Base-by-base conservation (phyloP, 2,888 invertebrate genomes). In the Colostygia pectinataria region DNA sequence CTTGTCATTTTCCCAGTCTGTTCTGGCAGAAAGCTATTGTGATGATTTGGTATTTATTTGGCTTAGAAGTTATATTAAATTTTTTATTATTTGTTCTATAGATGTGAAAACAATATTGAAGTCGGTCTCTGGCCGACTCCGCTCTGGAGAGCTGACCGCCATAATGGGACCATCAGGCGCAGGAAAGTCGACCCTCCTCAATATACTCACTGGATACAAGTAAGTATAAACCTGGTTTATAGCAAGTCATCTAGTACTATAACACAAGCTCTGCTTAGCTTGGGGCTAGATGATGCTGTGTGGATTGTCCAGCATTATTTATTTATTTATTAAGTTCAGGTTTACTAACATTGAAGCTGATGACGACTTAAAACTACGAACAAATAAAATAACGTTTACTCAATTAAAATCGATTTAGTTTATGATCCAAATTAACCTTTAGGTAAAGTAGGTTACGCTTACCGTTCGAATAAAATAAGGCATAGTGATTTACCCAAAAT, bases 121-220 rank as follows among this genome's bases (percentile, higher is more conserved):
- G 89, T 94, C 94, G 59, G 97, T 98, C 63, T 97, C 97, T 53
- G 98, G 98, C 33, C 92, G 94, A 64, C 93, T 98, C 55, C 93
- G 95, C 20, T 96, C 97, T 27, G 97, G 98, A 57, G 97, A 98
- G 82, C 92, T 98, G 72, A 98, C 97, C 4, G 98, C 98, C 62
- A 98, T 98, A 73, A 98, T 98, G 98, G 98, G 98, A 8, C 98
- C 98, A 28, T 98, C 98, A 0, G 98, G 98, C 20, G 98, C 97
- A 45, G 97, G 98, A 65, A 98, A 98, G 86, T 97, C 97, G 39
- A 98, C 98, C 0, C 91, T 98, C 10, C 95, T 98, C 77, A 98
- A 98, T 77, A 98, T 98, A 66, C 93, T 98, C 57, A 97, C 98
- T 12, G 98, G 98, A 78, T 98, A 98, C 92, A 97, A 95, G 98